Evolutionary conservation across 53 echinoderm and acorn worm genomes (phyloP).

Genomic region (Holothuria leucospilota): DNA sequence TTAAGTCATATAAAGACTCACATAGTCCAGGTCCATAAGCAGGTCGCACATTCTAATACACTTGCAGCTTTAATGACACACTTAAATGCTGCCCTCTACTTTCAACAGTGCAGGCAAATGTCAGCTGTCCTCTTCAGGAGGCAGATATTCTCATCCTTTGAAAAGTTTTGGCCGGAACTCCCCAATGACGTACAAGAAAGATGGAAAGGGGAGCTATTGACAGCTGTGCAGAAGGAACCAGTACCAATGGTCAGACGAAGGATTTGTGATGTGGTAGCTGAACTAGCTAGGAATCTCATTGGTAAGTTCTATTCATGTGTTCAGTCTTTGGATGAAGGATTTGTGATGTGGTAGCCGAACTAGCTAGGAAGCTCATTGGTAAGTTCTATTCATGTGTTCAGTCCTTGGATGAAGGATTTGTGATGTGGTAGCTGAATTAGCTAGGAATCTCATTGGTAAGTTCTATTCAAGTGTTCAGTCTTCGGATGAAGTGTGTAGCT

Average conservation of each 20-base stretch:
- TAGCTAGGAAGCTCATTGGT: slow-evolving; percentile 92
- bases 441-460: slow-evolving; percentile 91
- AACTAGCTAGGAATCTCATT: slow-evolving; percentile 86
- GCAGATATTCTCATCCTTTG: slow-evolving; percentile 80
- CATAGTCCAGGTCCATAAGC: no score
- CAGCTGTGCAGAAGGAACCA: slow-evolving; percentile 71
- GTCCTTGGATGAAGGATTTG: slow-evolving; percentile 52
- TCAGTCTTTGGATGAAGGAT: slow-evolving; percentile 10
- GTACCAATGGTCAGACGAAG: slow-evolving; percentile 65
- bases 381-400: neutral
- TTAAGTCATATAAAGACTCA: no score
- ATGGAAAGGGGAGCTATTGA: slow-evolving; percentile 72
- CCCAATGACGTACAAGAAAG: slow-evolving; percentile 69
- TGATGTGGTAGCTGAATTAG: slow-evolving; percentile 86
- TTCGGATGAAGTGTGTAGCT: no score
- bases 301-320: slow-evolving; percentile 56
- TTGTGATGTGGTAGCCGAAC: slow-evolving; percentile 87
- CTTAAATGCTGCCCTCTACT: neutral
- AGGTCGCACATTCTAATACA: no score
- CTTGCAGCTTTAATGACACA: no score
- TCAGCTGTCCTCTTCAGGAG: slow-evolving; percentile 87
- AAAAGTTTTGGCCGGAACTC: slow-evolving; percentile 75
- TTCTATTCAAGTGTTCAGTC: neutral
- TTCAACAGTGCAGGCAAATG: slow-evolving; percentile 63
- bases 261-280: slow-evolving; percentile 88